Percentiles rank a stretch among this genome's conserved stretches.
phyloP scores from a whole-genome alignment of 2,797 vertebrate genomes.

The Gallirallus australis region DNA sequence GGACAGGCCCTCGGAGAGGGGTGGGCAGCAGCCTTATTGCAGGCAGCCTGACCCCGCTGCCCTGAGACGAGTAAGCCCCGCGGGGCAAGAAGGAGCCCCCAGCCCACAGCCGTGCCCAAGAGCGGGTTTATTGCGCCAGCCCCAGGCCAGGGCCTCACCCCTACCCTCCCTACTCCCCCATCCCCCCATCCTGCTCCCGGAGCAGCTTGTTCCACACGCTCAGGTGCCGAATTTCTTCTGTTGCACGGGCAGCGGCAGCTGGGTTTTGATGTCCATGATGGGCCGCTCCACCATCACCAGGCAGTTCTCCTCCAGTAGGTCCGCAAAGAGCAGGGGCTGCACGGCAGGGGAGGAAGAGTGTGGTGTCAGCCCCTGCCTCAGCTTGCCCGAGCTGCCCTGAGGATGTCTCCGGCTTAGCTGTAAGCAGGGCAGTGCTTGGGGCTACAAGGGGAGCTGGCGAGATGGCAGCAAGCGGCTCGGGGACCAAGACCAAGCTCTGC shows the following conservation, averaged over 20 bases:
- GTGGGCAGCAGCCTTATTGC: too few species aligned
- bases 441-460: neutral
- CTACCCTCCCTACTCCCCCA: neutral
- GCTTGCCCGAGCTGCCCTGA: too few species aligned
- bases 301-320: constrained; percentile 87
- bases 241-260: constrained; percentile 89
- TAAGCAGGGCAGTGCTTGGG: accelerated
- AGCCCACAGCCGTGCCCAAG: neutral
- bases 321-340: constrained; percentile 88
- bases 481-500: neutral
- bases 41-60: too few species aligned
- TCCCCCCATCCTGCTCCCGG: too few species aligned
- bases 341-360: neutral
- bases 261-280: constrained; percentile 85
- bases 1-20: too few species aligned
- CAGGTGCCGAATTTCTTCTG: constrained; percentile 94
- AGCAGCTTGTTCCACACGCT: neutral
- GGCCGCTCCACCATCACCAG: constrained; percentile 92
- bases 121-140: constrained; percentile 61
- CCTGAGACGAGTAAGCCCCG: accelerated
- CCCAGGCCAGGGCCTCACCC: neutral
- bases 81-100: neutral
- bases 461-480: accelerated
- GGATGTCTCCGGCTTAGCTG: neutral
- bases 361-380: too few species aligned